Percentiles rank a stretch among this genome's conserved stretches.
Conservation (phyloP, 2,888 invertebrate genomes). For the Sympetrum striolatum region DNA sequence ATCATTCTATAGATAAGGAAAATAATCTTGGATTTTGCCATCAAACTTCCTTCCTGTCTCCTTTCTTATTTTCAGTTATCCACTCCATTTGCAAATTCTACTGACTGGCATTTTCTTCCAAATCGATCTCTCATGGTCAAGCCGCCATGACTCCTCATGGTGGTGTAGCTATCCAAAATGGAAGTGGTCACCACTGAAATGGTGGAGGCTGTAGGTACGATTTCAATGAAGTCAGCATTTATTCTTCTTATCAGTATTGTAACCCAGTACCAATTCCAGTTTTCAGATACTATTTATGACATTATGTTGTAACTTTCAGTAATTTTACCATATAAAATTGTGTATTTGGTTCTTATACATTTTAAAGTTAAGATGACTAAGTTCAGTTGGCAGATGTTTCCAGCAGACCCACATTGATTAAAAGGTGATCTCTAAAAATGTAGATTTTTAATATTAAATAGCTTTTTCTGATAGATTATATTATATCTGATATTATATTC, state of each 20-base stretch:
- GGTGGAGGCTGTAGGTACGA: slow-evolving; percentile 39
- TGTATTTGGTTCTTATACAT: too few relatives aligned
- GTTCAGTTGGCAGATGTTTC: too few relatives aligned
- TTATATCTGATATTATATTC: background rate
- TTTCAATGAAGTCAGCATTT: slow-evolving; percentile 3
- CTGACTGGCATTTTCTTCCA: slow-evolving; percentile 39
- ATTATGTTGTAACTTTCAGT: too few relatives aligned
- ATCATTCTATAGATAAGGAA: background rate
- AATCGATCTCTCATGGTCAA: slow-evolving; percentile 27
- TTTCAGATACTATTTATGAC: background rate
- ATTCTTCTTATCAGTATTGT: background rate
- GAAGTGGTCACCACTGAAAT: slow-evolving; percentile 24
- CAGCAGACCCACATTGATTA: too few relatives aligned
- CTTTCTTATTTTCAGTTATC: slow-evolving; percentile 42
- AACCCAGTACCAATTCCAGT: background rate
- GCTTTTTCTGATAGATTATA: background rate
- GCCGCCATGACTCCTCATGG: slow-evolving; percentile 28
- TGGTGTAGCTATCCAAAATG: slow-evolving; percentile 24
- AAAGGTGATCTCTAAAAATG: too few relatives aligned
- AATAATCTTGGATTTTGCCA: background rate
- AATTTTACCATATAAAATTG: too few relatives aligned
- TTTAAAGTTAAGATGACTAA: too few relatives aligned
- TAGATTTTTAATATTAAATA: background rate
- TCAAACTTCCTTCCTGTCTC: slow-evolving; percentile 40
- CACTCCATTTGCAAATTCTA: slow-evolving; percentile 38